Conservation (phyloP, 2,888 invertebrate species). For the Stenoptilia bipunctidactyla region DNA sequence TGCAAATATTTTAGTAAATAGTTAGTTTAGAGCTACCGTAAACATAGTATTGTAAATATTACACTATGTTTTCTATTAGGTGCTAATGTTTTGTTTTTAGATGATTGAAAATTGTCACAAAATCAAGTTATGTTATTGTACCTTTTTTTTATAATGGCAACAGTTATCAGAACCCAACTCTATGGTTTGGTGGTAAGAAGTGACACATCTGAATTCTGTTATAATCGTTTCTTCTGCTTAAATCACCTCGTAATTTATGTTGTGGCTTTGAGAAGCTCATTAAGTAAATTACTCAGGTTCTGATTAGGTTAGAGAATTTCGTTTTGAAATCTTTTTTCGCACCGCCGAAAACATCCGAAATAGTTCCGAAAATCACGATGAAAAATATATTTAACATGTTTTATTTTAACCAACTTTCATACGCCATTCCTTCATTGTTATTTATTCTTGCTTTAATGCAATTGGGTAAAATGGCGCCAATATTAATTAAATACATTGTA, state of each 20-base stretch:
- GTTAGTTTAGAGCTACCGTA: constrained; percentile 53
- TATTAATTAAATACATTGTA: too few relatives aligned
- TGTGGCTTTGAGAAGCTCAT: constrained; percentile 35
- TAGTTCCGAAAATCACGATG: background rate
- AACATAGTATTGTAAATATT: constrained; percentile 58
- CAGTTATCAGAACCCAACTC: constrained; percentile 65
- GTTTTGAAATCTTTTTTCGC: constrained; percentile 30
- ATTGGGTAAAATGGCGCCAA: too few relatives aligned
- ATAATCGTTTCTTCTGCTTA: constrained; percentile 61
- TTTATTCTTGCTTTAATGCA: too few relatives aligned
- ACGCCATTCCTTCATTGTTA: too few relatives aligned
- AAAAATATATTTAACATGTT: background rate
- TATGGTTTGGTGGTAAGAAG: constrained; percentile 55
- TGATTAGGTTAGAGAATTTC: constrained; percentile 65
- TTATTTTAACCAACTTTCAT: too few relatives aligned
- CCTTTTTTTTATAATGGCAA: constrained; percentile 26
- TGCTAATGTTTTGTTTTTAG: constrained; percentile 42
- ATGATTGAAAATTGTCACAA: constrained; percentile 15
- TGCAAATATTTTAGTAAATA: constrained; percentile 33
- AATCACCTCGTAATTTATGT: constrained; percentile 72
- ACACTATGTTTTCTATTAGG: constrained; percentile 57
- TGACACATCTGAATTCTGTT: constrained; percentile 47
- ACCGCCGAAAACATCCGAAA: constrained; percentile 31
- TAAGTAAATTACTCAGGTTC: constrained; percentile 72
- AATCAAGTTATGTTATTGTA: constrained; percentile 4